These are phyloP conservation scores for Passer domesticus DNA, from an alignment of 2,113 vertebrate species.

Conservation along the genomic window DNA sequence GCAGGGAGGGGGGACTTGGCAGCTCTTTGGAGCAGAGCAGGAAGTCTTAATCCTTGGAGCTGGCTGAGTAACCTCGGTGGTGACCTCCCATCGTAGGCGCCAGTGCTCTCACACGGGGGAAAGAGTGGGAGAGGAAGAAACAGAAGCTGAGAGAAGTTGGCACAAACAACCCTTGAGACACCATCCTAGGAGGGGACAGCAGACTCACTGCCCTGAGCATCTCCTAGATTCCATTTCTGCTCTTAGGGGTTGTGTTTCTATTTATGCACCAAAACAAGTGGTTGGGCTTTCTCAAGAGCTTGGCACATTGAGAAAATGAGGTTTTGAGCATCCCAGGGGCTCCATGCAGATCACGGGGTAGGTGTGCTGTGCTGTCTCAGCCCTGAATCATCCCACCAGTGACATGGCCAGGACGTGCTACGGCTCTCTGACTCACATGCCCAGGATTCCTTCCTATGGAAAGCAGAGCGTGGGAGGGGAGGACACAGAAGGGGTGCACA, in stretches of 20 bases:
- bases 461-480: conserved; percentile 46
- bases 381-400: conserved; percentile 9
- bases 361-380: conserved; percentile 29
- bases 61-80: conserved; percentile 3
- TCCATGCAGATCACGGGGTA: neutral
- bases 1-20: neutral
- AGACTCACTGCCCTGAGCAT: neutral
- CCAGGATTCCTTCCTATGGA: conserved; percentile 41
- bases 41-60: conserved; percentile 27
- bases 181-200: neutral
- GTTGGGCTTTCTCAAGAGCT: conserved; percentile 17
- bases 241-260: neutral
- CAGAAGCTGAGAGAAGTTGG: neutral
- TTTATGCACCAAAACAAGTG: neutral
- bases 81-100: neutral
- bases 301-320: neutral
- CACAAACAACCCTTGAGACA: neutral
- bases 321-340: neutral
- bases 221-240: neutral
- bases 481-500: neutral
- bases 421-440: conserved; percentile 40
- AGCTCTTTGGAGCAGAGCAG: conserved; percentile 8
- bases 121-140: neutral
- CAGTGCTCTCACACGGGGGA: neutral
- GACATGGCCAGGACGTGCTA: neutral